Evolutionary conservation across 2,888 invertebrate genomes (phyloP).

Genomic region (Graphium colonna): DNA sequence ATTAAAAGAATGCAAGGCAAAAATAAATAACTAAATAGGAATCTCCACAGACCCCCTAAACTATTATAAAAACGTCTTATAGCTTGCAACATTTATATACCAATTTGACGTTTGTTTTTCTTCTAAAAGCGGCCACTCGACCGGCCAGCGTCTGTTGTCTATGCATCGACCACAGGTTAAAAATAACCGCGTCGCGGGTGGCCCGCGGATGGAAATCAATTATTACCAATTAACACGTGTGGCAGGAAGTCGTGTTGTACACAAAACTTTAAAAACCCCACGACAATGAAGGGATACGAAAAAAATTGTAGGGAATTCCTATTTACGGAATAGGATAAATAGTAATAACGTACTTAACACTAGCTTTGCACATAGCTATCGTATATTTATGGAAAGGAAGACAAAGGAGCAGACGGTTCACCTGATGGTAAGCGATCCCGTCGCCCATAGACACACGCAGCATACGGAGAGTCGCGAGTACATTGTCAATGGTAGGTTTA

Average conservation of each 20-base stretch:
- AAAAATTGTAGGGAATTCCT: neutral
- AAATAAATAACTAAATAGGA: no score
- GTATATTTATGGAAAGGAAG: no score
- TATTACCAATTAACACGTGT: constrained; percentile 67
- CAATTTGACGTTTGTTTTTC: neutral
- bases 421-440: no score
- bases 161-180: constrained; percentile 26
- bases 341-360: no score
- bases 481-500: no score
- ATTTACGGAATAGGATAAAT: neutral
- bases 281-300: constrained; percentile 7
- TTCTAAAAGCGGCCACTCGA: neutral
- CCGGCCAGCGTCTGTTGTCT: neutral
- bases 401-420: no score
- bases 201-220: constrained; percentile 58
- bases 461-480: no score
- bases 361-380: no score
- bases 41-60: no score
- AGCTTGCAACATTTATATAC: neutral
- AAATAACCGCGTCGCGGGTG: constrained; percentile 59
- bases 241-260: constrained; percentile 46
- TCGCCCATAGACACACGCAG: no score
- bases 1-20: no score
- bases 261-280: constrained; percentile 20
- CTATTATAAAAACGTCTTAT: no score